Evolutionary conservation across 2,113 vertebrate species (phyloP), one percentile per base, ranked within the genome.

Genomic region (Phasianus colchicus): DNA sequence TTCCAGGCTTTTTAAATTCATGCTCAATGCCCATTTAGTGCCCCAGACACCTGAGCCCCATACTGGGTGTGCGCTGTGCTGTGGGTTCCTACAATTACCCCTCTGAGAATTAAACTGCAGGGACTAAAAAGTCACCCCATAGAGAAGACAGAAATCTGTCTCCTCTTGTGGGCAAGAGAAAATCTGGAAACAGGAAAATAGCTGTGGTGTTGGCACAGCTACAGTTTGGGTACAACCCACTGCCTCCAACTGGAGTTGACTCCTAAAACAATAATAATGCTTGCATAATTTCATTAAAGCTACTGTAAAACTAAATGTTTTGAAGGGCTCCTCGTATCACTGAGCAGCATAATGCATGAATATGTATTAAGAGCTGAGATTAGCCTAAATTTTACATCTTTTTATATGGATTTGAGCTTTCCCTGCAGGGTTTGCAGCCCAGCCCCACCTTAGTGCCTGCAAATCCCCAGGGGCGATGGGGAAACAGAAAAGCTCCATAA

Each of bases 21-120:
- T 0, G 0, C 52, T 77, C 32, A 16, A 50, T 19, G 16, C 9
- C 6, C 0, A 0, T 25, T 85, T 58, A 1, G 0, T 1, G 8
- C 42, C 80, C 38, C 0, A 1, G 27, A 11, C 10, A 3, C n/a
- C 61, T 21, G 45, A 73, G 63, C 16, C 55, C 1, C 0, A 6
- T 50, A 4, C 1, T 34, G 61, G 47, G 52, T 81, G 50, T 20
- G 47, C 3, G 63, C 58, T 27, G 9, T 21, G 50, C 47, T 48
- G 75, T 67, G 57, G 27, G 42, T 52, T 50, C 16, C 14, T 27
- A n/a, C 88, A 81, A 47, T 19, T 7, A 60, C 21, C 9, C 50
- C 16, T 47, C 63, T 42, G 11, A 43, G 57, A 3, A 20, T 69
- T 82, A 27, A 55, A 84, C 24, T 20, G 47, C 57, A 60, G 66